Percentiles rank a stretch among this genome's conserved stretches.
These are phyloP conservation scores for Elmis aenea DNA, from an alignment of 2,888 invertebrate species.

Conservation along the genomic window DNA sequence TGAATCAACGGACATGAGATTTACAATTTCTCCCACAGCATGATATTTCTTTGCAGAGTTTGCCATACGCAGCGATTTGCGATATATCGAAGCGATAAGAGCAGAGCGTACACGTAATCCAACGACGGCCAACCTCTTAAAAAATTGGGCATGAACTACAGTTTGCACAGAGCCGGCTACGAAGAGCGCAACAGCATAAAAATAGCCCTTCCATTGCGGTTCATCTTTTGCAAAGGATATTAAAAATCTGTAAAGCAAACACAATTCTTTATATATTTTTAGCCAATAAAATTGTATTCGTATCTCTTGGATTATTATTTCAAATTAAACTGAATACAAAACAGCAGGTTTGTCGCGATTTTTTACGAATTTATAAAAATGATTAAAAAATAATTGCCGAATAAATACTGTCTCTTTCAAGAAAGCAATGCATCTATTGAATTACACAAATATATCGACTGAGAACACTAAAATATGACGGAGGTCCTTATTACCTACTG, in stretches of 20 bases:
- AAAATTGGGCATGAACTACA: slow-evolving; percentile 82
- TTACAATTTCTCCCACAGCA: slow-evolving; percentile 88
- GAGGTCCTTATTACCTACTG: too few species aligned
- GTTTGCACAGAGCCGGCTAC: slow-evolving; percentile 75
- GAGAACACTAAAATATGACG: too few species aligned
- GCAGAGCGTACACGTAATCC: slow-evolving; percentile 88
- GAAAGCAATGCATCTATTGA: too few species aligned
- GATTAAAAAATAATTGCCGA: too few species aligned
- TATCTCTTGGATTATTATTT: too few species aligned
- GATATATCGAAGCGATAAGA: slow-evolving; percentile 83
- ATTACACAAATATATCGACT: too few species aligned
- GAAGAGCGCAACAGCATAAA: slow-evolving; percentile 74
- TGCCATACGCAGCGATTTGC: slow-evolving; percentile 77
- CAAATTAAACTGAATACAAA: too few species aligned
- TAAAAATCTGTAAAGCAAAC: slow-evolving; percentile 59
- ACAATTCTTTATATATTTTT: too few species aligned
- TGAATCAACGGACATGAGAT: slow-evolving; percentile 88
- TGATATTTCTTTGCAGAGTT: slow-evolving; percentile 75
- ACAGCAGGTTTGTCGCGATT: too few species aligned
- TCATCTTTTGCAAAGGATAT: slow-evolving; percentile 62
- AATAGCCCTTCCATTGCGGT: slow-evolving; percentile 79
- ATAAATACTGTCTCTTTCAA: too few species aligned
- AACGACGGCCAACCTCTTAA: slow-evolving; percentile 83
- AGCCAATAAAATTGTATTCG: too few species aligned
- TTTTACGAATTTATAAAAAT: too few species aligned